Evolutionary conservation across 2,113 vertebrate species (phyloP).

Genomic region (Sander vitreus): DNA sequence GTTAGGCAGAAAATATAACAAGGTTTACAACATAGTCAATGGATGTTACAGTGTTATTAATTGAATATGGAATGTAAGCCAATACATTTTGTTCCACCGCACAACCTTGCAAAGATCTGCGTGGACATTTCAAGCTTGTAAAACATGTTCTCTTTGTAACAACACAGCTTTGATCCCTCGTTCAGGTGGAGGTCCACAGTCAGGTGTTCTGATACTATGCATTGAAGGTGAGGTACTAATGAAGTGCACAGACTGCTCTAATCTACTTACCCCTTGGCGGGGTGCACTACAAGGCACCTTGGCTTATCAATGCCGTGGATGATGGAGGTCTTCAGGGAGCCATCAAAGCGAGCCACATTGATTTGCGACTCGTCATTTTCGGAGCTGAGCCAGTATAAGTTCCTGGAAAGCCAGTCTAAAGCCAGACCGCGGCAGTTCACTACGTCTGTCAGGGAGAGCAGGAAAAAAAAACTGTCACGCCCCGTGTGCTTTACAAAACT

Average conservation of each 20-base stretch:
- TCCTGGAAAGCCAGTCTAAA: constrained; percentile 97
- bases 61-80: constrained; percentile 12
- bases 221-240: constrained; percentile 48
- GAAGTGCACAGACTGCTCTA: constrained; percentile 56
- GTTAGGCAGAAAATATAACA: constrained; percentile 15
- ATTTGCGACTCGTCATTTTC: constrained; percentile 99
- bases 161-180: background rate
- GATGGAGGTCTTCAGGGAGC: constrained; percentile 97
- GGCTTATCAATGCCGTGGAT: constrained; percentile 98
- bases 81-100: constrained; percentile 8
- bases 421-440: constrained; percentile 95
- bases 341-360: constrained; percentile 96
- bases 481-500: background rate
- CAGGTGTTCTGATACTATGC: constrained; percentile 18
- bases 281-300: constrained; percentile 94
- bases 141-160: constrained; percentile 7
- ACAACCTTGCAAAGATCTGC: constrained; percentile 13
- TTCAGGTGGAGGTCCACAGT: constrained; percentile 15
- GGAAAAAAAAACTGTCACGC: background rate
- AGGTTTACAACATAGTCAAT: constrained; percentile 27
- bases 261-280: constrained; percentile 94
- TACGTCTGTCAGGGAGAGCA: constrained; percentile 85
- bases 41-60: constrained; percentile 16
- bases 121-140: background rate
- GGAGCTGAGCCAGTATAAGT: constrained; percentile 99